Evolutionary conservation across 2,797 vertebrate genomes (phyloP).

Genomic region (Neomorphus geoffroyi): DNA sequence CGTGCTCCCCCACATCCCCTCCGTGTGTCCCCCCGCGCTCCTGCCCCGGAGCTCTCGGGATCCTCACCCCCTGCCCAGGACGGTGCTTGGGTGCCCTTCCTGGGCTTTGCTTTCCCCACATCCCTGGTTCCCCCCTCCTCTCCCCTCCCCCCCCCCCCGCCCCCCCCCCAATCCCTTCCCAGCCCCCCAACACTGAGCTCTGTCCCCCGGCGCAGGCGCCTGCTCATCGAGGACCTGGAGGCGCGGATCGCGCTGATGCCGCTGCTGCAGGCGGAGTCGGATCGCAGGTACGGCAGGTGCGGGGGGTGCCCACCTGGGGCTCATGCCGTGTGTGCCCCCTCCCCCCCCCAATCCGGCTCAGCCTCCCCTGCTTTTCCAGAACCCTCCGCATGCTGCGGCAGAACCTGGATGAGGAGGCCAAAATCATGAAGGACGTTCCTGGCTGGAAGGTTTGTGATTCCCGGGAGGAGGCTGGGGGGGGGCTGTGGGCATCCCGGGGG

Average conservation of each 20-base stretch:
- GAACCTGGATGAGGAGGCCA: constrained; percentile 91
- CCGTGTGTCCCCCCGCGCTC: no score
- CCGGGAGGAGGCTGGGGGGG: neutral
- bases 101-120: no score
- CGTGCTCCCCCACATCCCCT: no score
- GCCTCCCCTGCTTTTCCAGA: constrained; percentile 57
- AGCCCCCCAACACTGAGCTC: no score
- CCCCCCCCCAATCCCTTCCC: no score
- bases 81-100: no score
- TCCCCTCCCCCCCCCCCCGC: no score
- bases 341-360: neutral
- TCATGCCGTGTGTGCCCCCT: no score
- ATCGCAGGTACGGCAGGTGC: constrained; percentile 66
- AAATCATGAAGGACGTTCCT: constrained; percentile 92
- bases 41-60: no score
- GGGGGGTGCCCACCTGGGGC: neutral
- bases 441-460: constrained; percentile 87
- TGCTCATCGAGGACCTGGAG: constrained; percentile 91
- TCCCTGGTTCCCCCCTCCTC: no score
- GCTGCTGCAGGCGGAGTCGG: constrained; percentile 84
- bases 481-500: no score
- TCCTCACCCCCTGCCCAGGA: no score
- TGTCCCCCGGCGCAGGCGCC: constrained; percentile 74
- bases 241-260: constrained; percentile 86
- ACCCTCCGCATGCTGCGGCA: constrained; percentile 82